These are phyloP conservation scores for Aphodius granarius DNA, from an alignment of 2,888 invertebrate genomes.

Conservation along the genomic window DNA sequence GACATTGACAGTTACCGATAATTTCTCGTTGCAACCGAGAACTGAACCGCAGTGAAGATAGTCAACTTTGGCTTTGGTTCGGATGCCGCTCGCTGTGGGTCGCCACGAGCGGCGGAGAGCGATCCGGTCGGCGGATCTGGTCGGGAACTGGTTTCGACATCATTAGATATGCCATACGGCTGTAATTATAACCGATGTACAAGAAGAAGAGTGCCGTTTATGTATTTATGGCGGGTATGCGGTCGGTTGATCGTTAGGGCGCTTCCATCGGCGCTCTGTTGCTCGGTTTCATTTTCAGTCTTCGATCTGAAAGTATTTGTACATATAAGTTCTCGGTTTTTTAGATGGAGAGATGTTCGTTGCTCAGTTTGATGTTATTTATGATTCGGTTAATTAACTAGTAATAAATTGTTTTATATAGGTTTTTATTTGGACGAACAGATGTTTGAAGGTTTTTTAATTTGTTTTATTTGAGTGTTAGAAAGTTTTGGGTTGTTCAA, in stretches of 20 bases:
- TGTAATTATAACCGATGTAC: constrained; percentile 14
- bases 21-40: too few relatives aligned
- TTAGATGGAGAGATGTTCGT: background rate
- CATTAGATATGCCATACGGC: constrained; percentile 10
- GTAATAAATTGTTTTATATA: background rate
- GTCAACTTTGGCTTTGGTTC: background rate
- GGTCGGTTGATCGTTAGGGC: background rate
- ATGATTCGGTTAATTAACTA: background rate
- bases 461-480: too few relatives aligned
- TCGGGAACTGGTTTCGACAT: constrained; percentile 5
- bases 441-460: too few relatives aligned
- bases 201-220: background rate
- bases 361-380: background rate
- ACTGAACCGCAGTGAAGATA: too few relatives aligned
- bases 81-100: background rate
- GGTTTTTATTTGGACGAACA: too few relatives aligned
- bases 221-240: background rate
- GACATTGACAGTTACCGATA: too few relatives aligned
- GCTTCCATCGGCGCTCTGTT: background rate
- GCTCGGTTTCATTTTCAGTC: background rate
- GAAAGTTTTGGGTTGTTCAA: too few relatives aligned
- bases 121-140: background rate
- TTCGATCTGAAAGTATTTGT: background rate
- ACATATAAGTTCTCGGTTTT: background rate
- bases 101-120: background rate